Evolutionary conservation across 2,797 vertebrate genomes (phyloP).

Genomic region (Pygocentrus nattereri): DNA sequence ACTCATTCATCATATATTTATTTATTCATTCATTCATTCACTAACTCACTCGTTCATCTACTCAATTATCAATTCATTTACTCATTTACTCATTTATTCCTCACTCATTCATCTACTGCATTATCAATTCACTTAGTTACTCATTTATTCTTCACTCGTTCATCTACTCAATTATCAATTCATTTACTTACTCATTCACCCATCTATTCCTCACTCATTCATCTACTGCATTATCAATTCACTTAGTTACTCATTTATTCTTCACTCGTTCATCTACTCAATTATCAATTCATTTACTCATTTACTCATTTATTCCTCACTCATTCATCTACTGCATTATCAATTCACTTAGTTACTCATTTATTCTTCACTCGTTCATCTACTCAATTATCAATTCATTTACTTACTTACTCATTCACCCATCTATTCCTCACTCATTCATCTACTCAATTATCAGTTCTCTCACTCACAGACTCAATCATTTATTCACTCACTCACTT

Average conservation of each 20-base stretch:
- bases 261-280: not conserved
- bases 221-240: too few species aligned
- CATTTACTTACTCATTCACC: not conserved
- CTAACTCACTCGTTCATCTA: not conserved
- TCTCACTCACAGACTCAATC: not conserved
- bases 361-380: too few species aligned
- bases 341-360: too few species aligned
- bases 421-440: not conserved
- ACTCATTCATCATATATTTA: too few species aligned
- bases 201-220: not conserved
- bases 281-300: not conserved
- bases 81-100: too few species aligned
- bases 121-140: too few species aligned
- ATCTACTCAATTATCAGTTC: too few species aligned
- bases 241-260: too few species aligned
- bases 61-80: not conserved
- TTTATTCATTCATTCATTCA: not conserved
- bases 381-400: not conserved
- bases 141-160: too few species aligned
- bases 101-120: too few species aligned
- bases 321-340: too few species aligned
- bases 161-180: too few species aligned
- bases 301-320: not conserved
- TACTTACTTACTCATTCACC: not conserved
- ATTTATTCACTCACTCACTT: not conserved